These are phyloP conservation scores for Synanthedon tipuliformis DNA, from an alignment of 2,888 invertebrate genomes.

Conservation along the genomic window DNA sequence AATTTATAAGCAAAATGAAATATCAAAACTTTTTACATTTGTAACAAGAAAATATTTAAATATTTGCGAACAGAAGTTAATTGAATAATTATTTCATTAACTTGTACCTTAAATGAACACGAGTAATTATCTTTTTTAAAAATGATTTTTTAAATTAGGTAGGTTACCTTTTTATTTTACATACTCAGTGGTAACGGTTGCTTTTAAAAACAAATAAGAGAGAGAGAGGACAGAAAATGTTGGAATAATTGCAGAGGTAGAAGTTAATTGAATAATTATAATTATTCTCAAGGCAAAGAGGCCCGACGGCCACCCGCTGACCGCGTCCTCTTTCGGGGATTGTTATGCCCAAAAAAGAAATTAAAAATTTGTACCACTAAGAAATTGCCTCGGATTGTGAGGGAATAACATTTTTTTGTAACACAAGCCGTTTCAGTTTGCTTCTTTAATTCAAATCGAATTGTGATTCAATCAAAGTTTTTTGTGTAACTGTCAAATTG, in stretches of 20 bases:
- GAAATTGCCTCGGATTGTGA: constrained; percentile 44
- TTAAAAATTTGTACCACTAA: constrained; percentile 51
- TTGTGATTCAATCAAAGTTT: background rate
- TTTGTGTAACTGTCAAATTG: background rate
- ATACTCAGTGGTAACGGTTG: too few species aligned
- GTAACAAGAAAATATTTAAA: too few species aligned
- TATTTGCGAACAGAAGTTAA: too few species aligned
- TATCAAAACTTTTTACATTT: too few species aligned
- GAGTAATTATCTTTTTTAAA: constrained; percentile 4
- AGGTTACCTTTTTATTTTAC: too few species aligned
- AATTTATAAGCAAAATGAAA: too few species aligned
- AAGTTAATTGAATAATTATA: constrained; percentile 68
- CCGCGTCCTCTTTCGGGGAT: constrained; percentile 41
- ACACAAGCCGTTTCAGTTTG: background rate
- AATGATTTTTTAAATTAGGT: too few species aligned
- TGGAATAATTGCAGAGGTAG: constrained; percentile 53
- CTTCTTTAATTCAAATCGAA: background rate
- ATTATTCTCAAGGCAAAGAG: constrained; percentile 53
- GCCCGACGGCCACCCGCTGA: constrained; percentile 63
- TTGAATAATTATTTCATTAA: background rate
- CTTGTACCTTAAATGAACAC: background rate
- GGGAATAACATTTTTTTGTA: constrained; percentile 14
- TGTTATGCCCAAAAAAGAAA: constrained; percentile 63
- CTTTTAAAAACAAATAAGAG: background rate
- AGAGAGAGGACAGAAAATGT: constrained; percentile 4